phyloP scores from a whole-genome alignment of 2,888 invertebrate genomes.

The Eustalomyia histrio region DNA sequence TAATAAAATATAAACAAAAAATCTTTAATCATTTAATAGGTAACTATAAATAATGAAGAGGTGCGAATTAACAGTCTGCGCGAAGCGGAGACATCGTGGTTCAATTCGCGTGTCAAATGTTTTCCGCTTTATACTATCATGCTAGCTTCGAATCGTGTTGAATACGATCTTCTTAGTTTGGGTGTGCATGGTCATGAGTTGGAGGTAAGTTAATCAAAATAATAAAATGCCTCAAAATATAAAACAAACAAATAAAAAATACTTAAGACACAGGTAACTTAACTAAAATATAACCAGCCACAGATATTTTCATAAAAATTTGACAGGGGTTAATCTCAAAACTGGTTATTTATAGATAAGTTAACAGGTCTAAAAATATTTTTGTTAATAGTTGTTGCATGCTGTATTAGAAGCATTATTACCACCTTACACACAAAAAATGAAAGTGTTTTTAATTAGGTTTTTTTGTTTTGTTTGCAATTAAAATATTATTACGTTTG shows the following conservation, averaged over 20 bases:
- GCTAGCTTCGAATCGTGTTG: slow-evolving; percentile 86
- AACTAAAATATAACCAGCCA: too few species aligned
- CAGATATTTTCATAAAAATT: too few species aligned
- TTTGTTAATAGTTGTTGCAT: too few species aligned
- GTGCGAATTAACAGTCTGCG: slow-evolving; percentile 81
- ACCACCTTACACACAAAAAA: slow-evolving; percentile 32
- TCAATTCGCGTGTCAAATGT: slow-evolving; percentile 89
- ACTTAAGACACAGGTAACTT: too few species aligned
- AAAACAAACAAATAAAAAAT: too few species aligned
- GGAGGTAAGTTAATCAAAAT: slow-evolving; percentile 72
- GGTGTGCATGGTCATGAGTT: slow-evolving; percentile 79
- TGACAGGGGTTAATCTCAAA: too few species aligned
- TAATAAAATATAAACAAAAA: too few species aligned
- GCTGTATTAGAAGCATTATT: neutral
- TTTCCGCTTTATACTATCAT: slow-evolving; percentile 91
- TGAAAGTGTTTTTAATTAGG: slow-evolving; percentile 52
- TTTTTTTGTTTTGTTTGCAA: slow-evolving; percentile 10
- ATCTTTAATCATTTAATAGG: slow-evolving; percentile 71
- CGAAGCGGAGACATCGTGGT: slow-evolving; percentile 82
- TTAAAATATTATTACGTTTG: slow-evolving; percentile 9
- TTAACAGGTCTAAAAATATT: too few species aligned
- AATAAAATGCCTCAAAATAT: neutral
- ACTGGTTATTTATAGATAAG: too few species aligned
- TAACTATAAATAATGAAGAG: slow-evolving; percentile 80
- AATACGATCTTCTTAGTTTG: slow-evolving; percentile 86